A percentile compares a stretch with the other conserved stretches of the same genome.
phyloP scores from a whole-genome alignment of 2,888 invertebrate species.

The Chloroclystis v-ata region DNA sequence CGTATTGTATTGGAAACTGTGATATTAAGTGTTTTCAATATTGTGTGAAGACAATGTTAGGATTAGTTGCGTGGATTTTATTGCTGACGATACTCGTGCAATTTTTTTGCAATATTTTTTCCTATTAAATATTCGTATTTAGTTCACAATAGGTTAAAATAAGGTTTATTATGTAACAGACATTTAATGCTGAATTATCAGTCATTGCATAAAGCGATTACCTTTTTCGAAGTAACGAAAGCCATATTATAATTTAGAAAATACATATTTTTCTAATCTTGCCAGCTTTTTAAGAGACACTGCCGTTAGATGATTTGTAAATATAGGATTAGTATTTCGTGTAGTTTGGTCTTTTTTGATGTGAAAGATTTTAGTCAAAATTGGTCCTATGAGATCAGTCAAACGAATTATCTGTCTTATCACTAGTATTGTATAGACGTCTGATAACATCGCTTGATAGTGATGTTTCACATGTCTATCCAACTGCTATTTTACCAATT shows the following conservation, averaged over 20 bases:
- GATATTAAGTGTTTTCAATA: constrained; percentile 75
- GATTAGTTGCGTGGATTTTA: constrained; percentile 41
- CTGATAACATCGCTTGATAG: constrained; percentile 64
- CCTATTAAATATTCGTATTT: constrained; percentile 54
- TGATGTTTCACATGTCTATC: constrained; percentile 76
- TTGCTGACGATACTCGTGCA: constrained; percentile 43
- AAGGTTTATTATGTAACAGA: constrained; percentile 6
- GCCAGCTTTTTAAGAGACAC: constrained; percentile 75
- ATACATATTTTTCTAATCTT: constrained; percentile 69
- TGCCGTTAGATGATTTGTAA: constrained; percentile 67
- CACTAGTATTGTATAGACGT: constrained; percentile 66
- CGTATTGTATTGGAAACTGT: constrained; percentile 73
- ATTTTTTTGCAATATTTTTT: constrained; percentile 50
- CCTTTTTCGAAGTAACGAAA: constrained; percentile 63
- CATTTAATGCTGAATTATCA: constrained; percentile 3
- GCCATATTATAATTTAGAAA: constrained; percentile 77
- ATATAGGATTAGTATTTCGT: constrained; percentile 51
- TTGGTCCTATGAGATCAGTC: constrained; percentile 8
- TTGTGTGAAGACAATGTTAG: constrained; percentile 51
- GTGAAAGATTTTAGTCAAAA: constrained; percentile 18
- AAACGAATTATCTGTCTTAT: constrained; percentile 19
- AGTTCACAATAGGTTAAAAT: constrained; percentile 33
- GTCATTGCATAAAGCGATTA: constrained; percentile 36
- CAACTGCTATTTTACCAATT: constrained; percentile 43
- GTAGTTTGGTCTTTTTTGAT: constrained; percentile 24